phyloP scores from a whole-genome alignment of 2,113 vertebrate genomes.

The Geothlypis trichas region DNA sequence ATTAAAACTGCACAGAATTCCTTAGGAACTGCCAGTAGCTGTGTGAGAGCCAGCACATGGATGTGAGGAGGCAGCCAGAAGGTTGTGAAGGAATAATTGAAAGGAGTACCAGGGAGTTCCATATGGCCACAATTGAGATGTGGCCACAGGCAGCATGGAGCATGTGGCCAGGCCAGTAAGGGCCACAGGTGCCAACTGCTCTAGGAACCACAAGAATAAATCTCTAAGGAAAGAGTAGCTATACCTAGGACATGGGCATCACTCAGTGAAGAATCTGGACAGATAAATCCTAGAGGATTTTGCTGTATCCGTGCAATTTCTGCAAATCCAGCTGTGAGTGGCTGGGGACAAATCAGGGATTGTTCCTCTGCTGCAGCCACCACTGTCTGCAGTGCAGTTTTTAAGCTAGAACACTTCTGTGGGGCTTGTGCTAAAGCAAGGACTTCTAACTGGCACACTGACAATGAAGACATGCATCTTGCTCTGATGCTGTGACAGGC shows the following conservation, averaged over 20 bases:
- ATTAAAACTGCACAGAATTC: background rate
- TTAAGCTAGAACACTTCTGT: background rate
- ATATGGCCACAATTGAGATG: background rate
- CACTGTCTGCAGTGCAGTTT: background rate
- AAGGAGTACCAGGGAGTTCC: background rate
- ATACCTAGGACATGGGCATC: accelerated
- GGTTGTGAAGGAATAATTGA: background rate
- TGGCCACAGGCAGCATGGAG: background rate
- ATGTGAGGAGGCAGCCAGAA: background rate
- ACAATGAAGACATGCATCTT: accelerated
- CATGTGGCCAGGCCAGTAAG: background rate
- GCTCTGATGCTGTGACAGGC: background rate
- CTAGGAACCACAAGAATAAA: background rate
- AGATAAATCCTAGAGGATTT: background rate
- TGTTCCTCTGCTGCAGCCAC: background rate
- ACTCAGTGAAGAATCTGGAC: background rate
- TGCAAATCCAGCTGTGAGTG: background rate
- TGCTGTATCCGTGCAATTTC: background rate
- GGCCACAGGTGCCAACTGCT: background rate
- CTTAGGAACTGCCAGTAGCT: background rate
- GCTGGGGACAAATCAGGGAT: background rate
- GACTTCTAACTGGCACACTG: background rate
- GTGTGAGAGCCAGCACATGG: accelerated
- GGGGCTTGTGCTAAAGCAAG: background rate
- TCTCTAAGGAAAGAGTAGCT: background rate